These are phyloP conservation scores for Triplophysa tibetana DNA, from an alignment of 2,113 vertebrate genomes.

Conservation along the genomic window DNA sequence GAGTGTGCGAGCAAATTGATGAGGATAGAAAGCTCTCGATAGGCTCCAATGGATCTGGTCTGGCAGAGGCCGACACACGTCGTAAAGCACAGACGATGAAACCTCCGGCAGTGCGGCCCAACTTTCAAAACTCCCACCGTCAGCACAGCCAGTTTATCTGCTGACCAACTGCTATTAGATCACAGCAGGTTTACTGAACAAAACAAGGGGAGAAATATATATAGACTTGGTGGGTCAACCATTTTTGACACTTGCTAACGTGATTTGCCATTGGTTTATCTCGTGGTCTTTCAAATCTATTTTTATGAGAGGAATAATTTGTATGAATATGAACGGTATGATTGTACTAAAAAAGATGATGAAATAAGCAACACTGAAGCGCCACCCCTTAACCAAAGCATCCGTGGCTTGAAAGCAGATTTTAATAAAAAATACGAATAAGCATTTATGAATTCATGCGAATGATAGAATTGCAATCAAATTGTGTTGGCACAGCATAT, in stretches of 20 bases:
- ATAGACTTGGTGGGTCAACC: neutral
- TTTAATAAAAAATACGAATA: too few relatives aligned
- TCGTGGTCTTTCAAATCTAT: too few relatives aligned
- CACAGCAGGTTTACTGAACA: neutral
- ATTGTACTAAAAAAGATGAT: too few relatives aligned
- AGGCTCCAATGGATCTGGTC: constrained; percentile 14
- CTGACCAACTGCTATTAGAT: constrained; percentile 24
- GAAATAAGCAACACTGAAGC: too few relatives aligned
- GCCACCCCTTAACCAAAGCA: too few relatives aligned
- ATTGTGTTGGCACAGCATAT: too few relatives aligned
- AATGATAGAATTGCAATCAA: too few relatives aligned
- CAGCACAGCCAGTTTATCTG: constrained; percentile 6
- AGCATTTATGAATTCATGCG: too few relatives aligned
- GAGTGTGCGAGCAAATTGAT: constrained; percentile 58
- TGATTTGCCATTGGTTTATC: neutral
- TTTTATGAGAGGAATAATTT: too few relatives aligned
- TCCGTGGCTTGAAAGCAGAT: too few relatives aligned
- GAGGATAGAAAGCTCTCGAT: constrained; percentile 53
- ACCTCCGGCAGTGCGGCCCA: neutral
- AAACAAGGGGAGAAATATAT: neutral
- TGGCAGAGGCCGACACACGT: constrained; percentile 19
- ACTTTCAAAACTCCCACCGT: constrained; percentile 10
- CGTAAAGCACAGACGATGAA: constrained; percentile 17
- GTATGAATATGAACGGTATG: too few relatives aligned
- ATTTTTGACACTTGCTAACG: neutral